phyloP scores from a whole-genome alignment of 2,888 invertebrate species.

The Reticulitermes lucifugus region DNA sequence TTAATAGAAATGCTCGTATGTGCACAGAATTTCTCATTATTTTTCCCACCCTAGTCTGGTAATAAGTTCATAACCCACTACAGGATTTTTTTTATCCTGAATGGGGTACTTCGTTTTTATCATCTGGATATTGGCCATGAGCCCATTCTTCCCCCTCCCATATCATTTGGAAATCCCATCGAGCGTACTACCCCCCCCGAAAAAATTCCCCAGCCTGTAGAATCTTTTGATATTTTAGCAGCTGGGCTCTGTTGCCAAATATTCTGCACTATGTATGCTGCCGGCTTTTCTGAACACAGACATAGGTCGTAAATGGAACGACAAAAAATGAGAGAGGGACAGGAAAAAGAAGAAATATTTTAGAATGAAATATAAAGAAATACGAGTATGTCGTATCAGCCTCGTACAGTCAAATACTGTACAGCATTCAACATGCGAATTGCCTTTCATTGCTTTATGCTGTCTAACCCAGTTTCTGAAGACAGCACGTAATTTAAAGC shows the following conservation, averaged over 20 bases:
- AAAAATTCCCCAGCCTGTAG: conserved; percentile 5
- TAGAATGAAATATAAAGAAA: conserved; percentile 13
- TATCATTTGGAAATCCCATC: background rate
- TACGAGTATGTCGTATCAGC: background rate
- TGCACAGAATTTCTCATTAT: background rate
- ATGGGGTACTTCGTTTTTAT: background rate
- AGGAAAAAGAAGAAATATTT: background rate
- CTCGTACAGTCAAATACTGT: background rate
- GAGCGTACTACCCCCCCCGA: background rate
- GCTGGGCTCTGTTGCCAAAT: conserved; percentile 27
- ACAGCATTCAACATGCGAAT: too few relatives aligned
- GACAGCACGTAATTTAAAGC: too few relatives aligned
- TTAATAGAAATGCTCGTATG: background rate
- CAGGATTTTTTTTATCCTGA: background rate
- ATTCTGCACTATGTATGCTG: conserved; percentile 7
- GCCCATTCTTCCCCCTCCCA: background rate
- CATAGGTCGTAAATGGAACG: background rate
- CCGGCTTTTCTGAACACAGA: background rate
- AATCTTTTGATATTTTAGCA: conserved; percentile 27
- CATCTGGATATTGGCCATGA: conserved; percentile 5
- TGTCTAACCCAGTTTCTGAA: too few relatives aligned
- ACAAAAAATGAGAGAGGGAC: background rate
- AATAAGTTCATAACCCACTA: background rate
- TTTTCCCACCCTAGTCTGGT: background rate
- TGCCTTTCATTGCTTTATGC: too few relatives aligned